Conservation (phyloP, 2,797 vertebrate genomes). For the Bucorvus abyssinicus region DNA sequence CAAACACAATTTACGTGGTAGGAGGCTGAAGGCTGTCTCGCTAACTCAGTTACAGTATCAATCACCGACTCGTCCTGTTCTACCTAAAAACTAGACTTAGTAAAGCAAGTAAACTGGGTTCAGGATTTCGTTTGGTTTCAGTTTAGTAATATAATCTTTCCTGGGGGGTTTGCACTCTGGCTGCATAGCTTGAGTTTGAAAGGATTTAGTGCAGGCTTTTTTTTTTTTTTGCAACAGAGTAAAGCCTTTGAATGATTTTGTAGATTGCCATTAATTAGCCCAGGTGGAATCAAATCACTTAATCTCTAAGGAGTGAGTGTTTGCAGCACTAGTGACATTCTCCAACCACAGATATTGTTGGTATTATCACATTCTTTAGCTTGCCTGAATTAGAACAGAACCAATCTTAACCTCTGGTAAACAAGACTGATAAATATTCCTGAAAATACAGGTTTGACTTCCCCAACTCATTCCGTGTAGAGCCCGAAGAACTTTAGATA, state of each 20-base stretch:
- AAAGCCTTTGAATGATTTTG: conserved; percentile 12
- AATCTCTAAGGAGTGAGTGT: background rate
- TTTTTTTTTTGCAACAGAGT: background rate
- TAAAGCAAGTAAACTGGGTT: background rate
- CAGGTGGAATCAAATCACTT: background rate
- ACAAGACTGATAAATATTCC: conserved; percentile 8
- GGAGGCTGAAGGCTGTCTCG: background rate
- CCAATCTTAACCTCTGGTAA: background rate
- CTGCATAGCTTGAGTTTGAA: background rate
- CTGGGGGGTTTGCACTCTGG: background rate
- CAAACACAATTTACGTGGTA: background rate
- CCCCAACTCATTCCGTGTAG: background rate
- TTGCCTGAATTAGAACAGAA: conserved; percentile 15
- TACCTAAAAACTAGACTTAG: background rate
- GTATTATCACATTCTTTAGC: background rate
- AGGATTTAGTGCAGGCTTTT: background rate
- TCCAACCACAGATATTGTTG: background rate
- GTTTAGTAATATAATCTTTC: background rate
- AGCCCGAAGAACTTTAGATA: background rate
- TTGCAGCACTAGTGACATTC: background rate
- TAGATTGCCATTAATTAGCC: conserved; percentile 24
- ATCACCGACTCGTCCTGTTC: background rate
- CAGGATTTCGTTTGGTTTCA: background rate
- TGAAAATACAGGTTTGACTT: conserved; percentile 13
- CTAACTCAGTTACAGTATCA: background rate